These are phyloP conservation scores for Eumacrocentrus americanus DNA, from an alignment of 2,888 invertebrate genomes.

Conservation along the genomic window DNA sequence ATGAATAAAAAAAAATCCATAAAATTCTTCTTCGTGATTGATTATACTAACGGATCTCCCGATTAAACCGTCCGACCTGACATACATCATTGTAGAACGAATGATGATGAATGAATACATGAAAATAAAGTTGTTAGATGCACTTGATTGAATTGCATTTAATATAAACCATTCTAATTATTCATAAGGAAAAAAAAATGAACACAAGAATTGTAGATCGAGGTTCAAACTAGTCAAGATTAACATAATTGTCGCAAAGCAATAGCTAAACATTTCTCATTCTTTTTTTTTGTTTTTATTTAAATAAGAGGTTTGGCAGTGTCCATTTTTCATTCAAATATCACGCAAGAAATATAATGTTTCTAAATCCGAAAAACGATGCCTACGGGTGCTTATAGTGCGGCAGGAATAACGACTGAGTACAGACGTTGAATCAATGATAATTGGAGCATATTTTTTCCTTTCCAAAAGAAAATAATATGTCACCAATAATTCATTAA, in stretches of 20 bases:
- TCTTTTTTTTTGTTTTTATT: constrained; percentile 24
- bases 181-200: constrained; percentile 23
- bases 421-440: neutral
- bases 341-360: constrained; percentile 11
- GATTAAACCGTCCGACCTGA: too few relatives aligned
- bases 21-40: too few relatives aligned
- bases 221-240: neutral
- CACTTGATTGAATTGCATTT: constrained; percentile 29
- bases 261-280: constrained; percentile 28
- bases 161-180: neutral
- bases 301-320: constrained; percentile 55
- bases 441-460: neutral
- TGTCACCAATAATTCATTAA: neutral
- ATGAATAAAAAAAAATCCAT: too few relatives aligned
- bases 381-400: too few relatives aligned
- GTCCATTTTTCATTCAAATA: constrained; percentile 38
- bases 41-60: too few relatives aligned
- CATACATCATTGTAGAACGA: too few relatives aligned
- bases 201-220: constrained; percentile 18
- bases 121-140: too few relatives aligned
- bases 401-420: neutral
- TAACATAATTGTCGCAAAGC: constrained; percentile 35
- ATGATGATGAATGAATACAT: too few relatives aligned
- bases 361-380: neutral
- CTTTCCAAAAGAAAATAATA: neutral